Conservation (phyloP, 1,140 invertebrate species). For the Cotesia glomerata region DNA sequence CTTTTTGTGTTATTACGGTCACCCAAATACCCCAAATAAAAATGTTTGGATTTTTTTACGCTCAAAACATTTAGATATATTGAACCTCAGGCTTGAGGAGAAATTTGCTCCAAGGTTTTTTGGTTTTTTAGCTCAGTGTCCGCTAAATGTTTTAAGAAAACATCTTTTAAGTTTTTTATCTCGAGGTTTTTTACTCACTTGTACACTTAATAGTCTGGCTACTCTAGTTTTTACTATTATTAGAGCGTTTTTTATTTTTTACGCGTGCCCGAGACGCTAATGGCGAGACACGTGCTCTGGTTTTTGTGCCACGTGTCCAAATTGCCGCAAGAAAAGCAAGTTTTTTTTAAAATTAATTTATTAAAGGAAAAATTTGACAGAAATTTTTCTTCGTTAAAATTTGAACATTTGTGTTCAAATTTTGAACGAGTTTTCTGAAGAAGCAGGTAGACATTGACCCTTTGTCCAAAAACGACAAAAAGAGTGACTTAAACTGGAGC, state of each 20-base stretch:
- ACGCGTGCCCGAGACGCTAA: background rate
- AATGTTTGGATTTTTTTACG: slow-evolving; percentile 45
- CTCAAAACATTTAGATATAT: slow-evolving; percentile 45
- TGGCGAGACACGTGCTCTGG: slow-evolving; percentile 38
- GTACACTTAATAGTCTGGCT: slow-evolving; percentile 8
- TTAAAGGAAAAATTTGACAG: too few relatives aligned
- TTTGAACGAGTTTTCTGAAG: too few relatives aligned
- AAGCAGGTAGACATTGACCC: too few relatives aligned
- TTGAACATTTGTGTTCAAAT: too few relatives aligned
- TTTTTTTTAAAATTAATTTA: too few relatives aligned
- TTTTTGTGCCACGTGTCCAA: slow-evolving; percentile 37
- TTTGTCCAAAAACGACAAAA: too few relatives aligned
- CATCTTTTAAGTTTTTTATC: background rate
- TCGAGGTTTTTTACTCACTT: background rate
- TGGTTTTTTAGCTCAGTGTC: background rate
- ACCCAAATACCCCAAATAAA: slow-evolving; percentile 59
- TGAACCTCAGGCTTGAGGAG: slow-evolving; percentile 45
- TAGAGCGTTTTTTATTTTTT: slow-evolving; percentile 52
- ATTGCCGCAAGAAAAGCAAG: background rate
- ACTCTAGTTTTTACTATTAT: slow-evolving; percentile 59
- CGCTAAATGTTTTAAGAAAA: background rate
- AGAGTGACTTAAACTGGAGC: too few relatives aligned
- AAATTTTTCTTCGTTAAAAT: too few relatives aligned
- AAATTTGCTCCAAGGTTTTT: slow-evolving; percentile 5
- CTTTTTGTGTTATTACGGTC: slow-evolving; percentile 59